phyloP scores from a whole-genome alignment of 2,113 vertebrate genomes.

The Bungarus multicinctus region DNA sequence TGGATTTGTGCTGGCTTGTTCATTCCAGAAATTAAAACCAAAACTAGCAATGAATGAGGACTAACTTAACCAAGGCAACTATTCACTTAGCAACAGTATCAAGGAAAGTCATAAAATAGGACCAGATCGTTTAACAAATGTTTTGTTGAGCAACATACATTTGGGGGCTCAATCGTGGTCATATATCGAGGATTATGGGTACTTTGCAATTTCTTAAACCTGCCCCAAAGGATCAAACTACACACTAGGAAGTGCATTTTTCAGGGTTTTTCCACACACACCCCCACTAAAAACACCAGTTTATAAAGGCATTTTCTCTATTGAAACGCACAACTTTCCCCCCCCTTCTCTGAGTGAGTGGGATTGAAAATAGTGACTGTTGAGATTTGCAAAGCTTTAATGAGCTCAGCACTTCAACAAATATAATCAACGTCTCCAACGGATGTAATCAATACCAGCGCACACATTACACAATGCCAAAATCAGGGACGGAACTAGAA shows the following conservation, averaged over 20 bases:
- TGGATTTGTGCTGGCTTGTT: not conserved
- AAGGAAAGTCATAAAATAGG: too few relatives aligned
- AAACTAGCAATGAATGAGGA: not conserved
- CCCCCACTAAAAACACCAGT: not conserved
- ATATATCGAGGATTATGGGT: rapidly evolving
- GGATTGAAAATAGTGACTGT: not conserved
- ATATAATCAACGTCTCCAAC: not conserved
- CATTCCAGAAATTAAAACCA: not conserved
- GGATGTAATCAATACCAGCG: not conserved
- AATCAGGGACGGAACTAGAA: not conserved
- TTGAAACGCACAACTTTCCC: not conserved
- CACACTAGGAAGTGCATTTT: not conserved
- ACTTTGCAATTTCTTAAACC: not conserved
- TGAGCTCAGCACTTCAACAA: not conserved
- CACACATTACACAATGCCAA: not conserved
- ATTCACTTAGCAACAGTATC: too few relatives aligned
- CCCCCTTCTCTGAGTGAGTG: not conserved
- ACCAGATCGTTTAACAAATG: too few relatives aligned
- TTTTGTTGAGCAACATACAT: too few relatives aligned
- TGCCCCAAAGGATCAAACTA: too few relatives aligned
- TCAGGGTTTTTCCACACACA: too few relatives aligned
- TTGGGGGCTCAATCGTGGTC: too few relatives aligned
- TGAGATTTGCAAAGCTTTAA: not conserved
- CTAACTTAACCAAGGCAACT: too few relatives aligned
- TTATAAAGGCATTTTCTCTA: not conserved